Percentiles rank a stretch among this genome's conserved stretches.
Evolutionary conservation across 2,113 vertebrate genomes (phyloP).

Genomic region (Calypte anna): DNA sequence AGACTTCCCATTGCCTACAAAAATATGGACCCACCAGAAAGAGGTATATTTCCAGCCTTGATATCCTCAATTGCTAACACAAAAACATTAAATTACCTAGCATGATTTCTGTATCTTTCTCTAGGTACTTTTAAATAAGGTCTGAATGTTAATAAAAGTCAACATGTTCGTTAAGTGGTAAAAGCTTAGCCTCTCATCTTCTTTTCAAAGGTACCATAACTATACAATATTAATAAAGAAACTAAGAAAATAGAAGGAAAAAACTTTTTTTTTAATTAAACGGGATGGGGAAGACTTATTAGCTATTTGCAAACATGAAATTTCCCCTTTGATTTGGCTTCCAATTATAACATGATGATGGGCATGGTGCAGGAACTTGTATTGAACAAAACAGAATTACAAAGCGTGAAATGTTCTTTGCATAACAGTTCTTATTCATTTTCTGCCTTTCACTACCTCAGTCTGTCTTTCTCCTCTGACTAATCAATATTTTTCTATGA

Average conservation of each 20-base stretch:
- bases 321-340: background rate
- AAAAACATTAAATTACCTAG: background rate
- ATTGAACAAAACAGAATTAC: background rate
- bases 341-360: accelerated
- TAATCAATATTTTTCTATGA: background rate
- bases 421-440: background rate
- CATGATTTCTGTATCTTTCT: background rate
- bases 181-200: background rate
- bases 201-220: background rate
- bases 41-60: background rate
- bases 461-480: background rate
- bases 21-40: background rate
- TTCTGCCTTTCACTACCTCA: background rate
- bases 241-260: background rate
- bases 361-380: background rate
- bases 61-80: background rate
- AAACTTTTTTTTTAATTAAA: background rate
- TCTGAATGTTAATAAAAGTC: background rate
- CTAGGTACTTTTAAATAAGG: background rate
- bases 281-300: background rate
- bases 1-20: background rate
- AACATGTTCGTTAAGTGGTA: background rate
- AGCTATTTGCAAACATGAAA: background rate
- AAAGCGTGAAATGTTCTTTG: background rate
- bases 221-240: background rate